Percentiles rank a stretch among this genome's conserved stretches.
Conservation (phyloP, 1,140 invertebrate genomes). For the Leptinotarsa undecemlineata region DNA sequence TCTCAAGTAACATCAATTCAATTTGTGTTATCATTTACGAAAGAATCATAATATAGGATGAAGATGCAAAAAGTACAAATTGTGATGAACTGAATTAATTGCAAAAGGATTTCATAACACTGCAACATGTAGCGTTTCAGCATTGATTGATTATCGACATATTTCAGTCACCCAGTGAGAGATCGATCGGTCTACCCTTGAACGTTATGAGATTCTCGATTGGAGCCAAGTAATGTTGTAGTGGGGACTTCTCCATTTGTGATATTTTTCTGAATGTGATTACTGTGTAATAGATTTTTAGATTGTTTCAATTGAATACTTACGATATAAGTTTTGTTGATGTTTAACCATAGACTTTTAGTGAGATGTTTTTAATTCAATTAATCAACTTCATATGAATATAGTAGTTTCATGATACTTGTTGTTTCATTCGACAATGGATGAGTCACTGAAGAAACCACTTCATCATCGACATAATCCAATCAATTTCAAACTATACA, state of each 20-base stretch:
- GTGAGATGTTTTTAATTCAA: slow-evolving; percentile 54
- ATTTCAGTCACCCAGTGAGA: no score
- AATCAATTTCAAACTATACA: no score
- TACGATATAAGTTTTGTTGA: slow-evolving; percentile 54
- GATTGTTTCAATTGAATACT: slow-evolving; percentile 54
- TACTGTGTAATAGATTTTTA: slow-evolving; percentile 54
- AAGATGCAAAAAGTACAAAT: slow-evolving; percentile 27
- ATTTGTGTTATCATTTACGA: slow-evolving; percentile 14
- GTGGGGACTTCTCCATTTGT: slow-evolving; percentile 52
- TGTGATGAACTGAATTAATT: slow-evolving; percentile 27
- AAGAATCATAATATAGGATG: slow-evolving; percentile 11
- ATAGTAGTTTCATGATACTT: slow-evolving; percentile 46
- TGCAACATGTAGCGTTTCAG: no score
- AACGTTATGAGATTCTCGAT: slow-evolving; percentile 38
- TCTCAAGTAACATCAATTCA: slow-evolving; percentile 5
- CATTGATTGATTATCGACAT: no score
- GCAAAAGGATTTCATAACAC: slow-evolving; percentile 22
- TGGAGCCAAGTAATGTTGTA: slow-evolving; percentile 45
- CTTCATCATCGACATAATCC: background rate
- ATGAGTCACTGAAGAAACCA: background rate
- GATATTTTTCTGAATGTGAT: slow-evolving; percentile 55
- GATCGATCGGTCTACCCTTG: background rate
- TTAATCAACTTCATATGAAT: slow-evolving; percentile 51
- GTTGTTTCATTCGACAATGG: background rate
- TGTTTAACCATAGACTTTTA: slow-evolving; percentile 55